A percentile compares a stretch with the other conserved stretches of the same genome.
These are phyloP conservation scores for Melanargia galathea DNA, from an alignment of 2,888 invertebrate genomes.

Conservation along the genomic window DNA sequence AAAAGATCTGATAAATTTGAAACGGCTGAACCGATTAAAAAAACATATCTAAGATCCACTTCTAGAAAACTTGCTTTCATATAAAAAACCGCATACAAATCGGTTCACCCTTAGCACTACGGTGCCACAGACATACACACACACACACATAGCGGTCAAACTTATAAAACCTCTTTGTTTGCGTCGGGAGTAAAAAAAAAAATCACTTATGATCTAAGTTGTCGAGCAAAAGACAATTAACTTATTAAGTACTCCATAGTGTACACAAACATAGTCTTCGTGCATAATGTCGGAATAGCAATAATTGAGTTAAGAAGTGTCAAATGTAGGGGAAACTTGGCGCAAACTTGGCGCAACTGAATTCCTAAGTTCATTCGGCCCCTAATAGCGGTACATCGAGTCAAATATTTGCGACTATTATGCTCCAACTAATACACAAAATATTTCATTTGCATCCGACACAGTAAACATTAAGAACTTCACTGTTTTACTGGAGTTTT, in stretches of 20 bases:
- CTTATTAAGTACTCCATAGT: not conserved
- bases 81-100: no score
- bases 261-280: conserved; percentile 5
- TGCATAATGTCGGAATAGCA: conserved; percentile 5
- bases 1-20: no score
- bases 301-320: conserved; percentile 64
- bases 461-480: not conserved
- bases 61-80: no score
- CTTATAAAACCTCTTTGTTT: no score
- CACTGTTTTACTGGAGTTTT: no score
- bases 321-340: conserved; percentile 45
- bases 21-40: no score
- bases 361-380: conserved; percentile 8
- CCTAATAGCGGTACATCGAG: not conserved
- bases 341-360: conserved; percentile 10
- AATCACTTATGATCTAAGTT: no score
- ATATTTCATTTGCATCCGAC: not conserved
- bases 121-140: no score
- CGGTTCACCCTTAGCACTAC: no score
- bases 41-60: no score
- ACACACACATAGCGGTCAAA: no score
- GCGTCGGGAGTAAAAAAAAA: no score
- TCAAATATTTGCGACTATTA: conserved; percentile 15
- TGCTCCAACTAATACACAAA: not conserved
- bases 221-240: not conserved